Evolutionary conservation across 2,797 vertebrate genomes (phyloP).

Genomic region (Eulemur mongoz): DNA sequence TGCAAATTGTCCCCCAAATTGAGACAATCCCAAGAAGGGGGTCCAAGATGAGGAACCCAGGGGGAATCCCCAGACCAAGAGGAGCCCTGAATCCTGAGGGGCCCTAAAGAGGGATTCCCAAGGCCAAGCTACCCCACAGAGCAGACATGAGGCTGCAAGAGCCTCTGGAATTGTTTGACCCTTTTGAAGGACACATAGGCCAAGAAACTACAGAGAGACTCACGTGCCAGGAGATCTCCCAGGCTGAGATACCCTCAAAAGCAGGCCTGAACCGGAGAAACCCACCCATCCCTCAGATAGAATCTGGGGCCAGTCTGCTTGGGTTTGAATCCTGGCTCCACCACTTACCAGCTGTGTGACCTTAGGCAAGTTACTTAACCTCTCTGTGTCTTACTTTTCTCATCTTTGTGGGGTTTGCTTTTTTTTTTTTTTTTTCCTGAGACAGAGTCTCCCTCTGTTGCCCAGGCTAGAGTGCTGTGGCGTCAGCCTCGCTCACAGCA

Average conservation of each 20-base stretch:
- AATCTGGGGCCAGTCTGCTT: neutral
- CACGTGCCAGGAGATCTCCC: neutral
- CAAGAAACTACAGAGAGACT: neutral
- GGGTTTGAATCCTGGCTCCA: neutral
- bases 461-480: too few species aligned
- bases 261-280: neutral
- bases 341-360: neutral
- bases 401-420: neutral
- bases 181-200: neutral
- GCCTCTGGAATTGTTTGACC: neutral
- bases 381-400: constrained; percentile 26
- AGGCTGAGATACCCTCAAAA: neutral
- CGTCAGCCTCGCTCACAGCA: too few species aligned
- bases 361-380: neutral
- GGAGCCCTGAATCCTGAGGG: neutral
- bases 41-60: neutral
- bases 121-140: neutral
- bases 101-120: neutral
- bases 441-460: too few species aligned
- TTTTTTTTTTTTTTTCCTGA: too few species aligned
- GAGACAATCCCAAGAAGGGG: neutral
- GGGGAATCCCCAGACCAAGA: neutral
- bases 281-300: neutral
- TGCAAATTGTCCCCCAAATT: neutral
- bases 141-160: neutral